A percentile compares a stretch with the other conserved stretches of the same genome.
These are phyloP conservation scores for Urocolius indicus DNA, from an alignment of 2,113 vertebrate genomes.

Conservation along the genomic window DNA sequence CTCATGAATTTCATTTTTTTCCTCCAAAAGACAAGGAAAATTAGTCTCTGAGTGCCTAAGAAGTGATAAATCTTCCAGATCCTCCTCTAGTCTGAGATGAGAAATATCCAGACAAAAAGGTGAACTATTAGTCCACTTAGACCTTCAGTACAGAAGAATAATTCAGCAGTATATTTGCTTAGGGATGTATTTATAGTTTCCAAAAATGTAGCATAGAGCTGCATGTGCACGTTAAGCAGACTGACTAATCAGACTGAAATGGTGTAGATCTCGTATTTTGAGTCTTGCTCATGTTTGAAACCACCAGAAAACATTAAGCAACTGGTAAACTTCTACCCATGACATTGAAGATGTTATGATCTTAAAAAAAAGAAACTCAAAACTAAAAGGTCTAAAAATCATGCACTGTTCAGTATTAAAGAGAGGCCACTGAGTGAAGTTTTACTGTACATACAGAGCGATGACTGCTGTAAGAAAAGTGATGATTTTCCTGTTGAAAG, in stretches of 20 bases:
- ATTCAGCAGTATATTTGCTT: background rate
- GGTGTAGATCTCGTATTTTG: background rate
- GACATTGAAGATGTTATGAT: background rate
- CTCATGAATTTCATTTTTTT: background rate
- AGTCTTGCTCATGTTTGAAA: background rate
- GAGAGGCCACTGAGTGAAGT: background rate
- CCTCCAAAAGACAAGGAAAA: background rate
- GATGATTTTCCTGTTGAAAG: background rate
- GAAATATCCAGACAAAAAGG: background rate
- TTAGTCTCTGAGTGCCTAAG: background rate
- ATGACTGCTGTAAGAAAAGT: background rate
- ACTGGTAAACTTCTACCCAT: background rate
- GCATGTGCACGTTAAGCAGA: background rate
- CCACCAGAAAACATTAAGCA: background rate
- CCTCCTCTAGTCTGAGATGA: background rate
- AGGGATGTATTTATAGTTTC: background rate
- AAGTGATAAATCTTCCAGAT: background rate
- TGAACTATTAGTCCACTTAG: background rate
- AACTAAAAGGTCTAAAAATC: background rate
- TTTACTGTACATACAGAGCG: background rate
- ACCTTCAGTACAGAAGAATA: background rate
- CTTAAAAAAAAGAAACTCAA: background rate
- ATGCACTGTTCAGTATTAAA: background rate
- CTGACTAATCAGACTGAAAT: background rate
- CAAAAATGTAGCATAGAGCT: background rate